These are phyloP conservation scores for Caradrina clavipalpis DNA, from an alignment of 2,888 invertebrate genomes.

Conservation along the genomic window DNA sequence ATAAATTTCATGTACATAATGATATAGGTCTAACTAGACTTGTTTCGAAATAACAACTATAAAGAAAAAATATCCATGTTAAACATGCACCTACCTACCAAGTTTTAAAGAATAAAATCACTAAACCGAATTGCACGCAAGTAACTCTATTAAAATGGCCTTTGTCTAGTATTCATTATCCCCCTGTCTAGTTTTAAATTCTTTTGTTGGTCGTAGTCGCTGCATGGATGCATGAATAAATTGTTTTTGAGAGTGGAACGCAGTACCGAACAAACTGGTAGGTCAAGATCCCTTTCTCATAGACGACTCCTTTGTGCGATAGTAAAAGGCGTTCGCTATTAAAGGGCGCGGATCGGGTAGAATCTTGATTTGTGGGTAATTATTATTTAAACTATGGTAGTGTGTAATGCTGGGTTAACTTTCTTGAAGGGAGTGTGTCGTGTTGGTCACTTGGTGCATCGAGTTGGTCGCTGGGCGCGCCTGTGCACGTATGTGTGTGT, in stretches of 20 bases:
- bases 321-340: slow-evolving; percentile 88
- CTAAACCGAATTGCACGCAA: slow-evolving; percentile 85
- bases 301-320: slow-evolving; percentile 87
- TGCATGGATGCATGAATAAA: slow-evolving; percentile 90
- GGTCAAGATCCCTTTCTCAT: slow-evolving; percentile 91
- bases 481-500: slow-evolving; percentile 65
- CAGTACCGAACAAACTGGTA: slow-evolving; percentile 88
- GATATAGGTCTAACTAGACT: no score
- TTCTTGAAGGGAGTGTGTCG: slow-evolving; percentile 53
- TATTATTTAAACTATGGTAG: slow-evolving; percentile 77
- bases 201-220: slow-evolving; percentile 86
- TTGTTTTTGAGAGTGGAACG: slow-evolving; percentile 87
- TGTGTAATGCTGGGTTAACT: slow-evolving; percentile 52
- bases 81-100: not conserved
- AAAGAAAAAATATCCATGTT: no score
- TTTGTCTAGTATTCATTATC: slow-evolving; percentile 90
- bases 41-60: no score
- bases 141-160: slow-evolving; percentile 88
- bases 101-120: slow-evolving; percentile 68
- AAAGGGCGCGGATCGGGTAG: slow-evolving; percentile 86
- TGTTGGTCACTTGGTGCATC: slow-evolving; percentile 21
- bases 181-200: slow-evolving; percentile 90
- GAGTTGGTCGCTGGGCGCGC: slow-evolving; percentile 67
- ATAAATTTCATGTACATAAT: not conserved
- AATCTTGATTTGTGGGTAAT: slow-evolving; percentile 75